phyloP scores from a whole-genome alignment of 1,140 invertebrate genomes.

The Atta texana region DNA sequence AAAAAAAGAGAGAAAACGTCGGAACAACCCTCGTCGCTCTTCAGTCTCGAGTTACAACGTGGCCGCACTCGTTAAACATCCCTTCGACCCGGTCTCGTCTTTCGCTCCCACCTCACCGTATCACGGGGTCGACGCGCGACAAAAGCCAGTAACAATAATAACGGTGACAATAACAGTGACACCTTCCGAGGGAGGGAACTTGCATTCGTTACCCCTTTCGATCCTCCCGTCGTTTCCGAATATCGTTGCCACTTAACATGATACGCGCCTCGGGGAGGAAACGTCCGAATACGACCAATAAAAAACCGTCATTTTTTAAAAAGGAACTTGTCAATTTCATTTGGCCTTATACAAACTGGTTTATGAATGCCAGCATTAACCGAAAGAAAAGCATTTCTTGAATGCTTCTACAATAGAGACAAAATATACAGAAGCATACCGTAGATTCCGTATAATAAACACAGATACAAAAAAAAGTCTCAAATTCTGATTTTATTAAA shows the following conservation, averaged over 20 bases:
- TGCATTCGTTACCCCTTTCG: conserved; percentile 39
- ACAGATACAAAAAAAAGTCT: too few species aligned
- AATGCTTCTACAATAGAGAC: too few species aligned
- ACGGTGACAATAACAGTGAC: conserved; percentile 56
- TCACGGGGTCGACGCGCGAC: conserved; percentile 47
- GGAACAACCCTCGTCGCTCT: conserved; percentile 49
- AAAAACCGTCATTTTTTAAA: too few species aligned
- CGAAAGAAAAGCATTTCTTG: too few species aligned
- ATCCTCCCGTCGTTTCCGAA: neutral
- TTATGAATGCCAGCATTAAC: too few species aligned
- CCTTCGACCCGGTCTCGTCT: conserved; percentile 57
- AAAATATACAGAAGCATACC: too few species aligned
- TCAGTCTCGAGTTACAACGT: conserved; percentile 57
- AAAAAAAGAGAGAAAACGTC: conserved; percentile 33
- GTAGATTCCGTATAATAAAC: too few species aligned
- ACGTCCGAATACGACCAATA: conserved; percentile 15
- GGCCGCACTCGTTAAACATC: conserved; percentile 62
- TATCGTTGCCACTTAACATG: neutral
- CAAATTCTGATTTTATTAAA: too few species aligned
- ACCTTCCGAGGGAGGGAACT: conserved; percentile 14
- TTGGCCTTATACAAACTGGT: too few species aligned
- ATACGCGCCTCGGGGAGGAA: neutral
- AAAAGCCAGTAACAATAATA: conserved; percentile 52
- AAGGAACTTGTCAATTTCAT: too few species aligned
- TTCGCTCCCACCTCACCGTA: conserved; percentile 16